Conservation (phyloP, 2,797 vertebrate genomes). For the Sciaenops ocellatus region DNA sequence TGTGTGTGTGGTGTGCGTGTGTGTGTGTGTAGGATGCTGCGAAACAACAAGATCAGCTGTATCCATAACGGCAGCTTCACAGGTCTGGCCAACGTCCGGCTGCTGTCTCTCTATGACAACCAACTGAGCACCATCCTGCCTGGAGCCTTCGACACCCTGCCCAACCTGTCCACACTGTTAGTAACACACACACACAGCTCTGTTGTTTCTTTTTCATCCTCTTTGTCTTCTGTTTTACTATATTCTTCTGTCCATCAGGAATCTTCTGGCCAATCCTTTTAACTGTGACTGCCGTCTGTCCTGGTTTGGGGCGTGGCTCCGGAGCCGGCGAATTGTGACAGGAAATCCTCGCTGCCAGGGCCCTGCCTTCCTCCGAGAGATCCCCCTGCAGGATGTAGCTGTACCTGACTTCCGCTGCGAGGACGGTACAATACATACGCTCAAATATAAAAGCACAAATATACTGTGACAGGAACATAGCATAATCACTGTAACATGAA, state of each 20-base stretch:
- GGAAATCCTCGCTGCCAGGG: slow-evolving; percentile 96
- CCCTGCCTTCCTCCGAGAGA: slow-evolving; percentile 95
- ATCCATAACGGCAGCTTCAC: slow-evolving; percentile 98
- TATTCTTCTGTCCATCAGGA: slow-evolving; percentile 79
- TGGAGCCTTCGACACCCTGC: slow-evolving; percentile 94
- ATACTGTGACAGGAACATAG: background rate
- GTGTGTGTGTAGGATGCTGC: slow-evolving; percentile 90
- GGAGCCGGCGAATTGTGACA: slow-evolving; percentile 94
- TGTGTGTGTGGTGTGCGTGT: slow-evolving; percentile 29
- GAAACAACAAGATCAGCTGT: slow-evolving; percentile 97
- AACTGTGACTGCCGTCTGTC: slow-evolving; percentile 96
- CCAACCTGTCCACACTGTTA: slow-evolving; percentile 88
- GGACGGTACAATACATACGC: slow-evolving; percentile 85
- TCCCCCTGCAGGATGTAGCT: slow-evolving; percentile 96
- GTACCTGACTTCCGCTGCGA: slow-evolving; percentile 95
- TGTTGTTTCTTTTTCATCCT: accelerated
- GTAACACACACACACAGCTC: slow-evolving; percentile 24
- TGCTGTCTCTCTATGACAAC: slow-evolving; percentile 97
- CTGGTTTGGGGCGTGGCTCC: slow-evolving; percentile 96
- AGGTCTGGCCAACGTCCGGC: slow-evolving; percentile 91
- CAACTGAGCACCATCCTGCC: slow-evolving; percentile 93
- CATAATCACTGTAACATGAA: background rate
- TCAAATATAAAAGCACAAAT: background rate
- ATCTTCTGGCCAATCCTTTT: slow-evolving; percentile 96
- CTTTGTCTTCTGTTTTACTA: background rate